Evolutionary conservation across 2,888 invertebrate species (phyloP).

Genomic region (Rhopalosiphum nymphaeae): DNA sequence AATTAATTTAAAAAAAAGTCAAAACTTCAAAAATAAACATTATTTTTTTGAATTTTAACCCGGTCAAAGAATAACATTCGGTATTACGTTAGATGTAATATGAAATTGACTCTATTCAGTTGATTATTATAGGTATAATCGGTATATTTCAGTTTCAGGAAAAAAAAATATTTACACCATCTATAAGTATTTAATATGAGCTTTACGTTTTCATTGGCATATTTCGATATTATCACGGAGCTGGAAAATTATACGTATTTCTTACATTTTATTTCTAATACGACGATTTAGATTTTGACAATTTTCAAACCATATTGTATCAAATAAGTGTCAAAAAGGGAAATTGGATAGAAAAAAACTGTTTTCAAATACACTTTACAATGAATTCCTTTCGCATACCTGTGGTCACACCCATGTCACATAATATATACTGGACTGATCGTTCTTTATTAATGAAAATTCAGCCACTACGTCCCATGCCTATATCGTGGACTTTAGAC

Average conservation of each 20-base stretch:
- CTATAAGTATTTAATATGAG: neutral
- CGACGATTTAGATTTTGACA: neutral
- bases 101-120: neutral
- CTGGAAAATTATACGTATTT: neutral
- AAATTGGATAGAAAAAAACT: neutral
- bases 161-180: neutral
- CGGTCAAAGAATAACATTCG: neutral
- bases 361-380: neutral
- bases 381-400: neutral
- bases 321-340: neutral
- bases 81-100: neutral
- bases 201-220: neutral
- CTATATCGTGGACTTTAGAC: neutral
- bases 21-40: neutral
- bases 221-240: neutral
- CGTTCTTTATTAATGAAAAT: slow-evolving; percentile 13
- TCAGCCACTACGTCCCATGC: neutral
- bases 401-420: neutral
- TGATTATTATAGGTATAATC: no score
- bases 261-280: neutral
- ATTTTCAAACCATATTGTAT: neutral
- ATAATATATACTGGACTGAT: neutral
- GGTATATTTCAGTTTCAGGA: neutral
- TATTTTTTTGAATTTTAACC: neutral
- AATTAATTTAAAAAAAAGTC: neutral